phyloP scores from a whole-genome alignment of 2,888 invertebrate genomes.

The Peribatodes rhomboidaria region DNA sequence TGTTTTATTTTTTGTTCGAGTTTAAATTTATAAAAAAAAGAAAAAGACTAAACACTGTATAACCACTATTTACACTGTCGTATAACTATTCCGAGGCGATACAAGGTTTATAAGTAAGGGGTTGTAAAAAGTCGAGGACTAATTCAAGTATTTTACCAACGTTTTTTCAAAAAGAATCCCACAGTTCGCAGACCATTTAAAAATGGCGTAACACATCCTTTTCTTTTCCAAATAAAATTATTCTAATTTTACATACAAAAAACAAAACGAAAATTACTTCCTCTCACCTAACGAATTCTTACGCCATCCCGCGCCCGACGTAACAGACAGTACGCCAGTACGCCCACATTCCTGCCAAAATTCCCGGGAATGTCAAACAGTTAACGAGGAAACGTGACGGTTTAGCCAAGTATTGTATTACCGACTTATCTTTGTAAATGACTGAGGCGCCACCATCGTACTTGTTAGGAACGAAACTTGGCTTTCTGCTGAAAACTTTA shows the following conservation, averaged over 20 bases:
- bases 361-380: slow-evolving; percentile 47
- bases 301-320: slow-evolving; percentile 9
- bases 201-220: too few relatives aligned
- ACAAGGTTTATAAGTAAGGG: too few relatives aligned
- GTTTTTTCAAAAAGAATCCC: too few relatives aligned
- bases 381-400: slow-evolving; percentile 49
- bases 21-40: too few relatives aligned
- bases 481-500: neutral
- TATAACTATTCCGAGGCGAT: too few relatives aligned
- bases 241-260: slow-evolving; percentile 5
- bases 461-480: neutral
- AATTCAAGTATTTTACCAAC: too few relatives aligned
- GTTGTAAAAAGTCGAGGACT: too few relatives aligned
- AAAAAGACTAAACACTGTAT: too few relatives aligned
- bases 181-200: too few relatives aligned
- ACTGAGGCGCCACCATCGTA: neutral
- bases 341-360: slow-evolving; percentile 42
- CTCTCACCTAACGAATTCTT: slow-evolving; percentile 16
- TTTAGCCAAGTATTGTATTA: slow-evolving; percentile 41
- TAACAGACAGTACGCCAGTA: slow-evolving; percentile 13
- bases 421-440: neutral
- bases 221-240: slow-evolving; percentile 3
- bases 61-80: too few relatives aligned
- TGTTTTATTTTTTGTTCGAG: too few relatives aligned
- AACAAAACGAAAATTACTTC: slow-evolving; percentile 9